Base-by-base conservation (phyloP, 2,113 vertebrate genomes). In the Scytalopus superciliaris region DNA sequence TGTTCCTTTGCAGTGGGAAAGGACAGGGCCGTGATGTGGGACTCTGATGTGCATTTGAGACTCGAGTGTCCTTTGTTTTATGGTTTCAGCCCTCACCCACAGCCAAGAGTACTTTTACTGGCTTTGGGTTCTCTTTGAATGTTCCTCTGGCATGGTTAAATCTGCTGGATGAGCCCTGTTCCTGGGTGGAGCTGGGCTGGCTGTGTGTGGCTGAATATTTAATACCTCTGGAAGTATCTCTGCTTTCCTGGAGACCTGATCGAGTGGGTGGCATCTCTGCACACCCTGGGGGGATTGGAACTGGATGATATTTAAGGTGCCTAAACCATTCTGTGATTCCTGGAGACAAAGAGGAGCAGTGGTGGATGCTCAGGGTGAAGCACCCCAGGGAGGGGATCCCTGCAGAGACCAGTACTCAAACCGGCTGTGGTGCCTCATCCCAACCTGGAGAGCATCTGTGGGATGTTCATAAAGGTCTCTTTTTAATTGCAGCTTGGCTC, bases 371-470 rank as follows among this genome's bases (percentile, higher is more conserved):
- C 1, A 4, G 52, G 39, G 22, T 55, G 59, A 24, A 30, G 19
- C 42, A 28, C n/a, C 12, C n/a, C 42, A 24, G 42, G 6, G 21
- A 59, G 27, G 42, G 25, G 27, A 25, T 63, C 37, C 16, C 23
- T 31, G 37, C 16, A 1, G 17, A 27, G 24, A 19, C 33, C 77
- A 5, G 14, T 53, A 40, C 70, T 45, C 84, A 59, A 4, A 42
- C n/a, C 7, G 57, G 6, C 14, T 30, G 30, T 2, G 12, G 9
- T 1, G 14, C 56, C 12, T 77, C 57, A 22, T 21, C n/a, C 25
- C 4, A 1, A 27, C 60, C 64, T 66, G 25, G 33, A 1, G 7
- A 39, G 21, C 2, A 0, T 14, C 52, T 12, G n/a, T 33, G 69
- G 13, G 18, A 9, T 3, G 25, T 37, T 64, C 25, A 3, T 31